phyloP scores from a whole-genome alignment of 2,113 vertebrate species.

The Crocuta crocuta region DNA sequence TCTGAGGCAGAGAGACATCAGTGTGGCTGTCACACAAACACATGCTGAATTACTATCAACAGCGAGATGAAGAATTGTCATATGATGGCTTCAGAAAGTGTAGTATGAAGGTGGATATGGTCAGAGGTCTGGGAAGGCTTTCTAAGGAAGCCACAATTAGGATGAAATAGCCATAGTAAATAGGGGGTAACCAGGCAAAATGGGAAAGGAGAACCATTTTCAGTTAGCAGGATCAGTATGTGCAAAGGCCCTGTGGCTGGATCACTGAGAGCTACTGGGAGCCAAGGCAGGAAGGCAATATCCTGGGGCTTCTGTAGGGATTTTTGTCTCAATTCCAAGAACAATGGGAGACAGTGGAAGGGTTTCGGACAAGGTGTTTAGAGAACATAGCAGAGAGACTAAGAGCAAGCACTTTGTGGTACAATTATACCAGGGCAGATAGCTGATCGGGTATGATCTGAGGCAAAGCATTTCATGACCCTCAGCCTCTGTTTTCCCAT shows the following conservation, averaged over 20 bases:
- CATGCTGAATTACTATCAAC: not conserved
- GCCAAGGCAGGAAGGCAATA: not conserved
- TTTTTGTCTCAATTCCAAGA: not conserved
- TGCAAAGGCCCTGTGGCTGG: not conserved
- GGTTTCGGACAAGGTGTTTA: not conserved
- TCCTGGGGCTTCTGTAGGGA: too few relatives aligned
- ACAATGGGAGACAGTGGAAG: not conserved
- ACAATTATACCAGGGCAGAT: too few relatives aligned
- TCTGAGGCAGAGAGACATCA: not conserved
- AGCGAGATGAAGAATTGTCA: not conserved
- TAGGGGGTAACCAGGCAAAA: not conserved
- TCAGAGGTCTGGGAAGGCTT: not conserved
- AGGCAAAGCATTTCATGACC: not conserved
- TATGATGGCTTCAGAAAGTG: not conserved
- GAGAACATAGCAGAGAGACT: not conserved
- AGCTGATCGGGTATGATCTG: not conserved
- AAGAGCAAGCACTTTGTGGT: too few relatives aligned
- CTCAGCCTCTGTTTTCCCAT: not conserved
- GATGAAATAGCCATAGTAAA: too few relatives aligned
- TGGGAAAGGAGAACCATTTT: not conserved
- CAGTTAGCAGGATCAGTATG: not conserved
- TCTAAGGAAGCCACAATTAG: not conserved
- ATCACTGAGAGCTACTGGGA: too few relatives aligned
- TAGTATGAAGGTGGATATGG: fast-evolving
- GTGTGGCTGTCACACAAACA: not conserved